Base-by-base conservation (phyloP, 2,888 invertebrate species). In the Eupithecia exiguata region DNA sequence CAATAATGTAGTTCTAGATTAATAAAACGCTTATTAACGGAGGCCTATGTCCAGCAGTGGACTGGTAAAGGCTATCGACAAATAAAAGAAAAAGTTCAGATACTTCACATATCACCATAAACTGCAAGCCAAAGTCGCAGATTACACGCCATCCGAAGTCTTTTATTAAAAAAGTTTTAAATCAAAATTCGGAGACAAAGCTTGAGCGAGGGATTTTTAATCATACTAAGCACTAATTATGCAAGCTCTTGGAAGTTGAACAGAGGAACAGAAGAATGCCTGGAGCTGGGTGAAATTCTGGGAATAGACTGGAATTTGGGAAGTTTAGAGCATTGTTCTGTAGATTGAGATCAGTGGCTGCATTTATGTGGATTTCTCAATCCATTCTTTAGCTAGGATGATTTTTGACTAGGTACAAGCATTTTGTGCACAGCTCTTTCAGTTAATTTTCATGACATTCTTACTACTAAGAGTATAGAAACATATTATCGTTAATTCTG, bases 181-280 rank as follows among this genome's bases (percentile, higher is more conserved):
- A 77, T 78, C 77, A 80, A 80, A 78, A 80, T 75, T 77, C 72
- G 67, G 72, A 75, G 77, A 75, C 76, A 78, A 78, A 76, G 77
- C 72, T 67, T 36, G 74, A 71, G 73, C 40, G 75, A 66, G 72
- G 74, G 77, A 73, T 74, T 80, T 80, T 80, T 78, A 78, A 80
- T 80, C 78, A 80, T 74, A 76, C 72, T 72, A 78, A 76, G 75
- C 74, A 77, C 72, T 77, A 78, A 80, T 80, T 80, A 80, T 78
- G 78, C 80, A 78, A 70, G 74, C 77, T 71, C 76, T 76, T 74
- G 35, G 70, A 62, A 72, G 75, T 74, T 78, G 72, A 35, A n/a
- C 70, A 62, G 53, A 70, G 75, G 63, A 53, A 72, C 66, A 71
- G 46, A 14, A 35, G 66, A 71, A 21, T 66, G 66, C 66, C n/a